Conservation (phyloP, 2,888 invertebrate species). For the Chloromyia formosa region DNA sequence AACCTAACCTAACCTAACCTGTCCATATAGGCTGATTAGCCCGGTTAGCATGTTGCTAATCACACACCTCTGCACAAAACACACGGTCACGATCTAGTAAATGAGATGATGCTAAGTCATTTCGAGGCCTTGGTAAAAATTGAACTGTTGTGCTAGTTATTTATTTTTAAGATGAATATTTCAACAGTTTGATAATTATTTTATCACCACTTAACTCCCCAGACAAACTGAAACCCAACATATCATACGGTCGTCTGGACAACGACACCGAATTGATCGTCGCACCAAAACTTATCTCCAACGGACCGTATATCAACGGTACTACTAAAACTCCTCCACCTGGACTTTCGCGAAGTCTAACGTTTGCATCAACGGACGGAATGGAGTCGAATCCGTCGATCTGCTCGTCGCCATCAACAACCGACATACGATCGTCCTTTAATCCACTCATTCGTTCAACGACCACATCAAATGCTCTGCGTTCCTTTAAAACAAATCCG, state of each 20-base stretch:
- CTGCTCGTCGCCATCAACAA: constrained; percentile 58
- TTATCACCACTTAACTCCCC: background rate
- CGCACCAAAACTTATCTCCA: constrained; percentile 58
- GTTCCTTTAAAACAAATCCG: constrained; percentile 51
- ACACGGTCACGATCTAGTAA: no score
- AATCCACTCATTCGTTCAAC: constrained; percentile 56
- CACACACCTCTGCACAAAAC: no score
- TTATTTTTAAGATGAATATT: no score
- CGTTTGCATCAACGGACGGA: constrained; percentile 44
- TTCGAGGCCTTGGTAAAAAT: no score
- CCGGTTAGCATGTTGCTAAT: no score
- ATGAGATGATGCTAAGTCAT: no score
- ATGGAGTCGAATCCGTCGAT: constrained; percentile 47
- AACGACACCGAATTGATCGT: constrained; percentile 68
- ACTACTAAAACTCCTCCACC: background rate
- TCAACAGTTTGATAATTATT: no score
- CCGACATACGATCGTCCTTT: constrained; percentile 51
- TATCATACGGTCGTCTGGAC: constrained; percentile 68
- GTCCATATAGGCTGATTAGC: no score
- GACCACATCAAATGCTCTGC: constrained; percentile 55
- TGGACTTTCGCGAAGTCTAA: constrained; percentile 49
- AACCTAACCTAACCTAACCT: no score
- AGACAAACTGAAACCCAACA: constrained; percentile 63
- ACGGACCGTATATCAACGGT: constrained; percentile 5
- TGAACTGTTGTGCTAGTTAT: no score